phyloP scores from a whole-genome alignment of 2,888 invertebrate genomes.

The Ferdinandea cuprea region DNA sequence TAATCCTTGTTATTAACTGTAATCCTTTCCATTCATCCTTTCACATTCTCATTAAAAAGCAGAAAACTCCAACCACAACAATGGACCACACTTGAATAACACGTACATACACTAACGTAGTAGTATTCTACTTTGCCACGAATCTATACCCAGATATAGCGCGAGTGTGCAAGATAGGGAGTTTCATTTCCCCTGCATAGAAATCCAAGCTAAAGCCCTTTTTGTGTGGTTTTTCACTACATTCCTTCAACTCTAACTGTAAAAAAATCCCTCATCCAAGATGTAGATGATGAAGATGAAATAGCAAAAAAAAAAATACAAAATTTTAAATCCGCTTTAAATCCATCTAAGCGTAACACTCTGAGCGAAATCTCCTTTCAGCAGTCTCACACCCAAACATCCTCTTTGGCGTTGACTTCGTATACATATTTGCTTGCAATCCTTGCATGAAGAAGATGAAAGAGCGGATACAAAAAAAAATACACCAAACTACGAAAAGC shows the following conservation, averaged over 20 bases:
- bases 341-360: conserved; percentile 58
- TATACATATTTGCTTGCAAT: background rate
- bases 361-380: conserved; percentile 52
- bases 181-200: conserved; percentile 19
- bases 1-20: conserved; percentile 69
- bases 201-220: conserved; percentile 44
- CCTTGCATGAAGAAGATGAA: background rate
- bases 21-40: conserved; percentile 49
- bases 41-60: conserved; percentile 13
- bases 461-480: background rate
- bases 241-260: conserved; percentile 16
- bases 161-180: background rate
- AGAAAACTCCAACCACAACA: conserved; percentile 28
- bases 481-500: conserved; percentile 42
- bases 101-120: background rate
- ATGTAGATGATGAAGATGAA: conserved; percentile 11
- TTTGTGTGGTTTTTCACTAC: conserved; percentile 34
- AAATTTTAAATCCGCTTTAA: conserved; percentile 43
- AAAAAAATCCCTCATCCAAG: conserved; percentile 44
- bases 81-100: conserved; percentile 27
- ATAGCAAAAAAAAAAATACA: background rate
- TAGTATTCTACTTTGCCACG: background rate
- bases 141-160: background rate
- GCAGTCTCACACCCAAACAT: conserved; percentile 44
- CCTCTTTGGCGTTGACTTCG: conserved; percentile 28